phyloP scores from a whole-genome alignment of 2,113 vertebrate genomes.

The Amphilophus citrinellus region DNA sequence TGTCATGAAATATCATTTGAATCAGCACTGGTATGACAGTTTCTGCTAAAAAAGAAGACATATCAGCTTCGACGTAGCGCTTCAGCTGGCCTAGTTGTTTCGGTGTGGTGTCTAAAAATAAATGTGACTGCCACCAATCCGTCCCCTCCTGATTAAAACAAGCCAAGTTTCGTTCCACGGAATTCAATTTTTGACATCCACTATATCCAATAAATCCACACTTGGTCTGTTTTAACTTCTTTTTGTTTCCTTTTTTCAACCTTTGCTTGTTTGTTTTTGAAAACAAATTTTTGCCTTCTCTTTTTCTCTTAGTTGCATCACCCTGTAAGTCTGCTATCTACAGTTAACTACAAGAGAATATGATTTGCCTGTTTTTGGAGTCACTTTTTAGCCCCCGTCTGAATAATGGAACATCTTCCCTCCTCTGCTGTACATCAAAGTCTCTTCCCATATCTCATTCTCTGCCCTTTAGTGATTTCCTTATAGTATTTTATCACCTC shows the following conservation, averaged over 20 bases:
- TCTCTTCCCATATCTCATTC: background rate
- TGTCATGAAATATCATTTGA: constrained; percentile 7
- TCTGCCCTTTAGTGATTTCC: background rate
- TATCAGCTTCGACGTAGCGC: background rate
- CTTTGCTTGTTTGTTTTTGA: background rate
- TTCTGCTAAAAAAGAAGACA: background rate
- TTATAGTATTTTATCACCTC: background rate
- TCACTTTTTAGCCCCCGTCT: background rate
- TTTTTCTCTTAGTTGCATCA: background rate
- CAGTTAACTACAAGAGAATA: background rate
- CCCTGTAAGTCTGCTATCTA: background rate
- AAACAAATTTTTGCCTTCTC: background rate
- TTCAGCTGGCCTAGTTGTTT: constrained; percentile 55
- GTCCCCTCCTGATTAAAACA: constrained; percentile 49
- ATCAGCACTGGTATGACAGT: constrained; percentile 11
- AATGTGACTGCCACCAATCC: constrained; percentile 37
- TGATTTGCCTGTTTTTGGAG: background rate
- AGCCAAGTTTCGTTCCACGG: constrained; percentile 26
- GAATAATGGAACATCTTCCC: background rate
- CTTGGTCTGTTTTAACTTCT: background rate
- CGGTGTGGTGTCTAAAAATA: constrained; percentile 63
- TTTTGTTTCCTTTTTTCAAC: background rate
- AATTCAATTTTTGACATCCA: constrained; percentile 33
- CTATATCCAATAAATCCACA: background rate
- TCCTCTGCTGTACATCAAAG: background rate